phyloP scores from a whole-genome alignment of 2,113 vertebrate species.

The Puntigrus tetrazona region DNA sequence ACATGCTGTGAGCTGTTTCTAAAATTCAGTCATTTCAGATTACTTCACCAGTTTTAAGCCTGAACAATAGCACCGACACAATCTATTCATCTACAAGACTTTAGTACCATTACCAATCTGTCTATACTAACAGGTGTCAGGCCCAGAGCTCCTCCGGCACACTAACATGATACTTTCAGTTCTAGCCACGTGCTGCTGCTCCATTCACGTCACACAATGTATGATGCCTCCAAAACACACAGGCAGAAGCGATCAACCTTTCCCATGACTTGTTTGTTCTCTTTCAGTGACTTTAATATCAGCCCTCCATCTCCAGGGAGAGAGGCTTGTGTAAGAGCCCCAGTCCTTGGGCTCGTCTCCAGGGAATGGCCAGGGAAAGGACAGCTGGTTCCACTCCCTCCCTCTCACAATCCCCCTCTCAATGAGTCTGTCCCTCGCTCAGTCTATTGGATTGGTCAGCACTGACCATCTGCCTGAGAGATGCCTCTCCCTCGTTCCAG shows the following conservation, averaged over 20 bases:
- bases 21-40: not conserved
- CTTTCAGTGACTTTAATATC: conserved; percentile 39
- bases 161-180: conserved; percentile 4
- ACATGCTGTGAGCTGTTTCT: not conserved
- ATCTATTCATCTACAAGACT: conserved; percentile 24
- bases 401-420: conserved; percentile 4
- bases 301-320: conserved; percentile 47
- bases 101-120: conserved; percentile 36
- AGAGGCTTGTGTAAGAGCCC: conserved; percentile 51
- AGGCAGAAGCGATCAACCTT: conserved; percentile 33
- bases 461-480: conserved; percentile 73
- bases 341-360: conserved; percentile 55
- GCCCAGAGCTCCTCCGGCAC: conserved; percentile 4
- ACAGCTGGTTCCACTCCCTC: conserved; percentile 68
- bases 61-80: not conserved
- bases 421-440: conserved; percentile 38
- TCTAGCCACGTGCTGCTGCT: not conserved
- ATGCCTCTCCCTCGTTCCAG: conserved; percentile 39
- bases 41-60: not conserved
- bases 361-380: conserved; percentile 58
- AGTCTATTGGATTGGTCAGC: conserved; percentile 62
- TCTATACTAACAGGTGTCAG: conserved; percentile 48
- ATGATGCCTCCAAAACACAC: conserved; percentile 23
- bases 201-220: conserved; percentile 48
- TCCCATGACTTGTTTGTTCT: conserved; percentile 62